phyloP scores from a whole-genome alignment of 2,797 vertebrate genomes.

The Tenualosa ilisha region DNA sequence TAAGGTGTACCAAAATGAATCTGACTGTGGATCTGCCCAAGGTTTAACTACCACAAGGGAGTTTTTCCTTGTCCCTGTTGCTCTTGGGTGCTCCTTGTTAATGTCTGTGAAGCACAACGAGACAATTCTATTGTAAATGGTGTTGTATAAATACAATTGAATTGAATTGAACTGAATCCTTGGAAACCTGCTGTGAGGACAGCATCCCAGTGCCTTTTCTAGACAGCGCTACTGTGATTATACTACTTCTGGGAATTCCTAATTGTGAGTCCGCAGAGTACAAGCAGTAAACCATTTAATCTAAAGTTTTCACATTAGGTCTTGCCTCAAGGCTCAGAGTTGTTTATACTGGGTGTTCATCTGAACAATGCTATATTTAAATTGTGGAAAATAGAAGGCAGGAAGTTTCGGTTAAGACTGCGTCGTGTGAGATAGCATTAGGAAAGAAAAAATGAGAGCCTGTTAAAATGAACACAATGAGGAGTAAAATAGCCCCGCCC shows the following conservation, averaged over 20 bases:
- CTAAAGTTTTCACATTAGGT: not conserved
- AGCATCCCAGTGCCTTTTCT: not conserved
- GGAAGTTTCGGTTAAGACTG: constrained; percentile 49
- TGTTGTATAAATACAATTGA: too few relatives aligned
- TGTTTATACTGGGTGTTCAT: not conserved
- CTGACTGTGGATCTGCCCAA: too few relatives aligned
- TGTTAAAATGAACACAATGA: constrained; percentile 51
- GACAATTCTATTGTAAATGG: too few relatives aligned
- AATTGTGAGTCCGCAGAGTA: too few relatives aligned
- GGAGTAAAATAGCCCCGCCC: not conserved
- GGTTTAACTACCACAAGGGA: too few relatives aligned
- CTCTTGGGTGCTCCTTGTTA: too few relatives aligned
- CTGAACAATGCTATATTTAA: constrained; percentile 52
- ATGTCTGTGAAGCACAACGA: too few relatives aligned
- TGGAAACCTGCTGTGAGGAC: not conserved
- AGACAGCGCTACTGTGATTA: not conserved
- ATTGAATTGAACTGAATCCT: not conserved
- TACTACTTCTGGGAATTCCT: not conserved
- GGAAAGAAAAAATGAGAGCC: constrained; percentile 26
- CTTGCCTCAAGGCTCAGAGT: not conserved
- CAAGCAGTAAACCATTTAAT: not conserved
- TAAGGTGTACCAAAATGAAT: not conserved
- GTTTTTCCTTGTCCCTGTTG: too few relatives aligned
- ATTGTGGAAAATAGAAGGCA: constrained; percentile 56
- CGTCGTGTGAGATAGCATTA: constrained; percentile 37